Conservation (phyloP, 2,888 invertebrate species). For the Apamea sordens region DNA sequence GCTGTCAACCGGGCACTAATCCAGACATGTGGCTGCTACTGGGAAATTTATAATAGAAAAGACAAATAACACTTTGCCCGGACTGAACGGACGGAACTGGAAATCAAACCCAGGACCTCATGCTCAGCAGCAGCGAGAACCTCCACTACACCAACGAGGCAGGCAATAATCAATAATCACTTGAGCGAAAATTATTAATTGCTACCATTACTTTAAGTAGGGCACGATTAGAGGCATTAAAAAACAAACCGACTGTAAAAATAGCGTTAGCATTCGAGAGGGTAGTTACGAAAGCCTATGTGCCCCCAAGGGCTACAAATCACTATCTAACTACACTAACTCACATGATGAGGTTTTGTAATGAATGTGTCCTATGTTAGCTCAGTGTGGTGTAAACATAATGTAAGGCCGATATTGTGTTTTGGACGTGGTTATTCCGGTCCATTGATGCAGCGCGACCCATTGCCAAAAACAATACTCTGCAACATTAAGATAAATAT, state of each 20-base stretch:
- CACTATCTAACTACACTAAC: slow-evolving; percentile 70
- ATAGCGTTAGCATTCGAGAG: slow-evolving; percentile 61
- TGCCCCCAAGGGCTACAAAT: slow-evolving; percentile 72
- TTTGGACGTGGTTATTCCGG: slow-evolving; percentile 51
- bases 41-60: neutral
- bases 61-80: neutral
- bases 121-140: too few relatives aligned
- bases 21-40: neutral
- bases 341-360: slow-evolving; percentile 74
- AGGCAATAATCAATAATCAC: neutral
- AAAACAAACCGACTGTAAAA: slow-evolving; percentile 51
- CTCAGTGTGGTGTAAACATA: slow-evolving; percentile 55
- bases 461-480: slow-evolving; percentile 42
- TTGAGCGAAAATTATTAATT: slow-evolving; percentile 1
- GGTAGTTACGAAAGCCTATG: slow-evolving; percentile 64
- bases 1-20: neutral
- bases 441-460: slow-evolving; percentile 26
- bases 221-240: slow-evolving; percentile 17
- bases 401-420: slow-evolving; percentile 55
- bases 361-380: slow-evolving; percentile 68
- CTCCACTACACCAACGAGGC: neutral
- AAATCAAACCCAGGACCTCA: neutral
- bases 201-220: neutral
- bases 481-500: slow-evolving; percentile 28
- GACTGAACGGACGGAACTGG: too few relatives aligned